These are phyloP conservation scores for Jacana jacana DNA, from an alignment of 2,113 vertebrate species.

Conservation along the genomic window DNA sequence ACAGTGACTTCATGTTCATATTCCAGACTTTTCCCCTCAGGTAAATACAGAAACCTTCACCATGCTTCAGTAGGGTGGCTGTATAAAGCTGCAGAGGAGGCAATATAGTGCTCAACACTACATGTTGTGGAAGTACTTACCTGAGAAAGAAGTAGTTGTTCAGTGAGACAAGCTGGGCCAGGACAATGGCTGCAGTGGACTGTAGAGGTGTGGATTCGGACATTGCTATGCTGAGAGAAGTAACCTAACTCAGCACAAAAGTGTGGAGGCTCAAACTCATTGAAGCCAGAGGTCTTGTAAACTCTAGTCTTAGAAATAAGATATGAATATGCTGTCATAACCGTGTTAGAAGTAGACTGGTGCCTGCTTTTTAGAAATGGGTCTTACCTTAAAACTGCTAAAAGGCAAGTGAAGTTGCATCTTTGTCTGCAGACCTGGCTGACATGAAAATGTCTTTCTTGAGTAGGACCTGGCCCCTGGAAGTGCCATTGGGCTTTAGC, in stretches of 20 bases:
- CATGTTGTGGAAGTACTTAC: neutral
- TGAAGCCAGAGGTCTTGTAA: neutral
- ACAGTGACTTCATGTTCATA: neutral
- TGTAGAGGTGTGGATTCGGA: neutral
- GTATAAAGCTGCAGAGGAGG: neutral
- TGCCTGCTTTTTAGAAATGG: neutral
- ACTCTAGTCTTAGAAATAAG: neutral
- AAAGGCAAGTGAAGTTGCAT: neutral
- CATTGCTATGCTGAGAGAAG: neutral
- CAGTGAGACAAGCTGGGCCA: accelerated
- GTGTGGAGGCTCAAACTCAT: neutral
- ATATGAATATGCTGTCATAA: neutral
- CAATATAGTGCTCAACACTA: neutral
- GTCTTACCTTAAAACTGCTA: neutral
- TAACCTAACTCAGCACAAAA: accelerated
- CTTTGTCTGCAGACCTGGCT: neutral
- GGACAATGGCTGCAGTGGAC: neutral
- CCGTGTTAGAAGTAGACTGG: neutral
- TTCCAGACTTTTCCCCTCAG: neutral
- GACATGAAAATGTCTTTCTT: neutral
- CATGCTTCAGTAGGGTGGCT: neutral
- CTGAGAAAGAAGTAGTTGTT: neutral
- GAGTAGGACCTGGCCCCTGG: neutral
- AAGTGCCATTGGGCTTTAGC: neutral
- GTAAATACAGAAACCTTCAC: neutral